Evolutionary conservation across 2,113 vertebrate species (phyloP).

Genomic region (Cacatua alba): DNA sequence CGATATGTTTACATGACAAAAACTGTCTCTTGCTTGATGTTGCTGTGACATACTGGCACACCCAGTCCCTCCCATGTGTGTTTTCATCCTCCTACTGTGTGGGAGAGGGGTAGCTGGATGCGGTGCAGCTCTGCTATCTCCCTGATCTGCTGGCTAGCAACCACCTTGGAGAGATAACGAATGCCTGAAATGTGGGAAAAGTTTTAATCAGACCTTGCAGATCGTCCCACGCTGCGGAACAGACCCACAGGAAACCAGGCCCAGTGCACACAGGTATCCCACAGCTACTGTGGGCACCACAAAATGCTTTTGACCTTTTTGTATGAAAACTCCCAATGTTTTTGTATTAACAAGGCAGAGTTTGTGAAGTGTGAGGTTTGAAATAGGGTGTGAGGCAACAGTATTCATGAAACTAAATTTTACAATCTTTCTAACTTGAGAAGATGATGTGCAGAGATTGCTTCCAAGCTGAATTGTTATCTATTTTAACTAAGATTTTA

Average conservation of each 20-base stretch:
- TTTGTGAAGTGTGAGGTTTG: not conserved
- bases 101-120: not conserved
- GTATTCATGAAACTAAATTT: fast-evolving
- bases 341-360: not conserved
- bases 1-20: not conserved
- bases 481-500: not conserved
- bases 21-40: not conserved
- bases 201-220: not conserved
- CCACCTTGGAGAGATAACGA: not conserved
- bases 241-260: not conserved
- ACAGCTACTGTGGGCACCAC: not conserved
- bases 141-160: not conserved
- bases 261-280: fast-evolving
- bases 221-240: not conserved
- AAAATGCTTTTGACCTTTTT: not conserved
- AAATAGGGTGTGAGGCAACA: not conserved
- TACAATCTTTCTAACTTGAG: not conserved
- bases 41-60: not conserved
- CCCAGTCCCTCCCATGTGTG: not conserved
- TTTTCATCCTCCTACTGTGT: not conserved
- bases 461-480: not conserved
- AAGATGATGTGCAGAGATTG: not conserved
- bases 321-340: not conserved
- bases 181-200: not conserved
- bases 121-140: not conserved